A percentile compares a stretch with the other conserved stretches of the same genome.
phyloP scores from a whole-genome alignment of 53 echinoderm and acorn worm species.

The Stichopus horrens region DNA sequence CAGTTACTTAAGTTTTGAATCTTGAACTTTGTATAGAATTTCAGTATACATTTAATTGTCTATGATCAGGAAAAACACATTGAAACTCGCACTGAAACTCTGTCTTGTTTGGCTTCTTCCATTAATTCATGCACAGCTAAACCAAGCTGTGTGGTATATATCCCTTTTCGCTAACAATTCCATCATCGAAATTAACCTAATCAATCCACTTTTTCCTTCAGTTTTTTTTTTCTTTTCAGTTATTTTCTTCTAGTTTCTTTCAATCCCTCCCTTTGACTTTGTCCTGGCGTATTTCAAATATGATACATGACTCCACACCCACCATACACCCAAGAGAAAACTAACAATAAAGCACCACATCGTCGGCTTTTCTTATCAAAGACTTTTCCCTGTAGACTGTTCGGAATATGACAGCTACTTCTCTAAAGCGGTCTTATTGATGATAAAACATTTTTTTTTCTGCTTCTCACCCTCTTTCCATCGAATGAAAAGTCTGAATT shows the following conservation, averaged over 20 bases:
- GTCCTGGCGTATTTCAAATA: slow-evolving; percentile 1
- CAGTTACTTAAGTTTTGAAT: no score
- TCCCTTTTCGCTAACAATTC: no score
- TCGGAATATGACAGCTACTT: not conserved
- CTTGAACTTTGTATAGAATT: no score
- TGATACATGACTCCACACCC: slow-evolving; percentile 14
- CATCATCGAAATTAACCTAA: no score
- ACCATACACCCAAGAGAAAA: not conserved
- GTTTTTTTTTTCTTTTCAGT: not conserved
- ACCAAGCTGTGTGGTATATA: no score
- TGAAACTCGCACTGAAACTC: no score
- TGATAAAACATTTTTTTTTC: not conserved
- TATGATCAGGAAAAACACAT: no score
- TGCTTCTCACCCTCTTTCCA: not conserved
- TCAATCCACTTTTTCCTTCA: not conserved
- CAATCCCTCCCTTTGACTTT: not conserved
- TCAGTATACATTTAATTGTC: no score
- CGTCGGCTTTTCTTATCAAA: not conserved
- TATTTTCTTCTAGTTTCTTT: not conserved
- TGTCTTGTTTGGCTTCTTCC: no score
- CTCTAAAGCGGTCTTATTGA: not conserved
- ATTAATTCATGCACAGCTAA: no score
- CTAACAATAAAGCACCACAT: not conserved
- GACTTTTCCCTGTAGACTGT: not conserved
- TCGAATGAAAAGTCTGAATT: not conserved